Base-by-base conservation (phyloP, 2,888 invertebrate species). In the Cancer borealis region DNA sequence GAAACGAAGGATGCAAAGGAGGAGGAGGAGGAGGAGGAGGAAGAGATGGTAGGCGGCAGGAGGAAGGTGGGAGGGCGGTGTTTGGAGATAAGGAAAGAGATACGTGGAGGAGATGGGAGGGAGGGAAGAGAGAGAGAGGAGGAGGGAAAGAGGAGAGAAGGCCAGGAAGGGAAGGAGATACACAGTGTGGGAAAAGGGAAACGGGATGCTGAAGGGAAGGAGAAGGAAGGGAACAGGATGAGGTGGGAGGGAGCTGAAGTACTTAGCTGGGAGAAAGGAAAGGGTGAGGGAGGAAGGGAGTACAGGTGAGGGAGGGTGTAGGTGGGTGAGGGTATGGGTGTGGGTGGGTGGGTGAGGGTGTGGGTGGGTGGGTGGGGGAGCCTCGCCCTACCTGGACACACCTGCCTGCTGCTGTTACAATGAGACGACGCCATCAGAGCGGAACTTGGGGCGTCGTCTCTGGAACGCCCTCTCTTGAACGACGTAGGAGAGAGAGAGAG, bases 71-170 rank as follows among this genome's bases (percentile, higher is more conserved):
- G 66, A 66, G 66, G 66, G 66, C n/a, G 66, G 66, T n/a, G 66
- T 66, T 66, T 66, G 66, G 66, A 66, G 66, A 66, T 66, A 66
- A 66, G 66, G n/a, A 66, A 66, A 66, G 66, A 66, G 66, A 66
- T 66, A 66, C 66, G 66, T 66, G 66, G 66, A 21, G 21, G 66
- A 66, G 66, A 66, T 66, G 66, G n/a, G 79, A 21, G 21, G 30
- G 26, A 73, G 73, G 79, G 12, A 8, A 30, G 14, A 12, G 79
- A 10, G 10, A 30, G 26, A 14, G 21, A 54, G 79, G 79, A 79
- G 30, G 26, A 73, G 73, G 54, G 8, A 8, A 8, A 21, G 73
- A 8, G 5, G 73, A n/a, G 3, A n/a, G n/a, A 73, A 73, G 8
- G 26, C 5, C n/a, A 17, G 73, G 73, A 73, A 26, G 73, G 26